Percentiles rank a stretch among this genome's conserved stretches.
These are phyloP conservation scores for Metopia argyrocephala DNA, from an alignment of 2,888 invertebrate genomes.

Conservation along the genomic window DNA sequence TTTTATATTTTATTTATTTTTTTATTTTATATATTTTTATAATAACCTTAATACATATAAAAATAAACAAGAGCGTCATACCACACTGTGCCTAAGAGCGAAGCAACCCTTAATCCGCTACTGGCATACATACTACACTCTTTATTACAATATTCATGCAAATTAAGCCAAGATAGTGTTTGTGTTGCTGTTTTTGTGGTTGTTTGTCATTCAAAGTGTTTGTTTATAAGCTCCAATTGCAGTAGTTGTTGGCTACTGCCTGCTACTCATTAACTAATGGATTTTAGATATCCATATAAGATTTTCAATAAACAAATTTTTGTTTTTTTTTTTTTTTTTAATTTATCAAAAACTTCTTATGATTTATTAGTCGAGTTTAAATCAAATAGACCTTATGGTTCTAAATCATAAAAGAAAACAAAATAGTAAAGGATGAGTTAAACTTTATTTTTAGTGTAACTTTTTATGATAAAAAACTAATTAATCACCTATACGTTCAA, in stretches of 20 bases:
- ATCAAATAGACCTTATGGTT: slow-evolving; percentile 34
- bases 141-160: slow-evolving; percentile 60
- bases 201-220: slow-evolving; percentile 57
- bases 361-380: slow-evolving; percentile 51
- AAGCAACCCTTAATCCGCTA: background rate
- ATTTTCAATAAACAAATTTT: slow-evolving; percentile 42
- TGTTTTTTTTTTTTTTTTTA: slow-evolving; percentile 6
- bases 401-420: slow-evolving; percentile 28
- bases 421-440: background rate
- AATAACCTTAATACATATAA: background rate
- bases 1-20: too few species aligned
- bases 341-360: slow-evolving; percentile 35
- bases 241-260: slow-evolving; percentile 19
- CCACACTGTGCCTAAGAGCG: background rate
- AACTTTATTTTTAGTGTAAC: too few species aligned
- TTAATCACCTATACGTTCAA: too few species aligned
- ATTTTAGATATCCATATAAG: slow-evolving; percentile 38
- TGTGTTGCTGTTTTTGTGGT: slow-evolving; percentile 53
- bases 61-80: background rate
- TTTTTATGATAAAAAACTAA: too few species aligned
- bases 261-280: slow-evolving; percentile 60
- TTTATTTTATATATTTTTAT: too few species aligned
- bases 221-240: slow-evolving; percentile 46
- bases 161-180: slow-evolving; percentile 57
- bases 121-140: background rate